A percentile compares a stretch with the other conserved stretches of the same genome.
Evolutionary conservation across 2,113 vertebrate species (phyloP).

Genomic region (Podarcis raffonei): DNA sequence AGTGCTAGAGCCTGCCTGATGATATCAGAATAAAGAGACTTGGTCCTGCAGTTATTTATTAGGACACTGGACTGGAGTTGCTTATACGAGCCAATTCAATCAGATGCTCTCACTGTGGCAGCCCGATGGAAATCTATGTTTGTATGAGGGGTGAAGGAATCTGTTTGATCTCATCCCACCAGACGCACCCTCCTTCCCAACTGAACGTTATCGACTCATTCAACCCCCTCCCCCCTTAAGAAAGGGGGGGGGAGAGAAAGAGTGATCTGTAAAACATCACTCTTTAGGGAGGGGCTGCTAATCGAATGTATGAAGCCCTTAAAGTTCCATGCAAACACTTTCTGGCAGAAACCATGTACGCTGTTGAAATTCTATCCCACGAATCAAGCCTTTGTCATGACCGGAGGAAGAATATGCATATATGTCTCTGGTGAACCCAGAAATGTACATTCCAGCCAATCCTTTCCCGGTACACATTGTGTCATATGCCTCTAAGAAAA

Average conservation of each 20-base stretch:
- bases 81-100: conserved; percentile 62
- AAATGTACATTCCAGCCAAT: conserved; percentile 21
- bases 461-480: conserved; percentile 25
- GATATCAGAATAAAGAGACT: conserved; percentile 39
- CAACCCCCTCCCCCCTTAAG: conserved; percentile 44
- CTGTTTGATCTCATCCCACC: conserved; percentile 56
- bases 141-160: conserved; percentile 63
- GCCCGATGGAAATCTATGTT: conserved; percentile 58
- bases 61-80: conserved; percentile 50
- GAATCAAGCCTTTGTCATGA: conserved; percentile 51
- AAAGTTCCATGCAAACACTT: conserved; percentile 66
- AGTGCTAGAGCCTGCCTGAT: conserved; percentile 51
- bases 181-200: conserved; percentile 47
- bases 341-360: conserved; percentile 44
- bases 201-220: conserved; percentile 50
- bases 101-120: conserved; percentile 46
- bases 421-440: conserved; percentile 36
- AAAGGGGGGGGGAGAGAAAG: neutral
- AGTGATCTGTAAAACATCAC: conserved; percentile 31
- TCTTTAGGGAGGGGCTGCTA: conserved; percentile 46
- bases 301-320: conserved; percentile 60
- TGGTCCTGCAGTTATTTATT: conserved; percentile 52
- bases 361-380: conserved; percentile 33
- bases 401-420: conserved; percentile 22
- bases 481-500: neutral